These are phyloP conservation scores for Embiotoca jacksoni DNA, from an alignment of 2,113 vertebrate genomes.

Conservation along the genomic window DNA sequence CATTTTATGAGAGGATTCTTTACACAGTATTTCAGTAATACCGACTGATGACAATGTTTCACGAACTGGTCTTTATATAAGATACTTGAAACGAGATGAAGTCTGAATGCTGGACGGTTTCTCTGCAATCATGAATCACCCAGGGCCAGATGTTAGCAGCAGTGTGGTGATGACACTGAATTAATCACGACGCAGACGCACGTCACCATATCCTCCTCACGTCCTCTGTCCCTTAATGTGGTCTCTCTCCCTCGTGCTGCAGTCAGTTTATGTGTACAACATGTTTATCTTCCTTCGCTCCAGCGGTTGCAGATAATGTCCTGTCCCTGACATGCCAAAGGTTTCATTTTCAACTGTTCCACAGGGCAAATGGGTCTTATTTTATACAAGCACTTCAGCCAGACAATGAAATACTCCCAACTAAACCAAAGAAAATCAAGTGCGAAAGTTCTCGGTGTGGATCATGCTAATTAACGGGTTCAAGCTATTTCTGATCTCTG, in stretches of 20 bases:
- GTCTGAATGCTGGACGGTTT: neutral
- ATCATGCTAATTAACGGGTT: neutral
- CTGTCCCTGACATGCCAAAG: too few relatives aligned
- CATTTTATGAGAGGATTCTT: neutral
- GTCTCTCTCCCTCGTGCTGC: too few relatives aligned
- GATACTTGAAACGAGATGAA: neutral
- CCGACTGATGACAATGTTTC: neutral
- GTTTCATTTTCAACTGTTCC: too few relatives aligned
- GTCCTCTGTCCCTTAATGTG: neutral
- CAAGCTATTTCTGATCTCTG: neutral
- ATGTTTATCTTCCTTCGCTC: too few relatives aligned
- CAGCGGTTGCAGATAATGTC: too few relatives aligned
- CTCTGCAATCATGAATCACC: neutral
- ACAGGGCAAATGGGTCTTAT: too few relatives aligned
- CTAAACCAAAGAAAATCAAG: conserved; percentile 10
- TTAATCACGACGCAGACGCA: neutral
- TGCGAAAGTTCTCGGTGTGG: neutral
- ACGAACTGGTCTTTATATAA: neutral
- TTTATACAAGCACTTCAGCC: neutral
- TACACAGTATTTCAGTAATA: neutral
- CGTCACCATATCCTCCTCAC: neutral
- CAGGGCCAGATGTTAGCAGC: neutral
- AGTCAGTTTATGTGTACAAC: too few relatives aligned
- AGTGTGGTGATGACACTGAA: neutral
- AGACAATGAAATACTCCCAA: neutral